Conservation (phyloP, 1,140 invertebrate species). For the Euura lappo region DNA sequence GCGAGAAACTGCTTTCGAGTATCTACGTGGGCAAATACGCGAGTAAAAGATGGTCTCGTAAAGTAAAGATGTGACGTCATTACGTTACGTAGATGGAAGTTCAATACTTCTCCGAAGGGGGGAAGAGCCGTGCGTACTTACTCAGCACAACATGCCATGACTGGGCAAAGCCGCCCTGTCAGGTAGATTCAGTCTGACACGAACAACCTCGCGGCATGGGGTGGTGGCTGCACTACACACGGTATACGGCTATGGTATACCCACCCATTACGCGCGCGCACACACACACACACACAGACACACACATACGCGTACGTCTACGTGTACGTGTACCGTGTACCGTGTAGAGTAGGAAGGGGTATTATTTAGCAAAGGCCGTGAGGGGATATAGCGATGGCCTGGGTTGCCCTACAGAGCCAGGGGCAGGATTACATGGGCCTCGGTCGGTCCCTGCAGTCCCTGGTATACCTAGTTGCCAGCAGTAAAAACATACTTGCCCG, state of each 20-base stretch:
- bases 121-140: too few relatives aligned
- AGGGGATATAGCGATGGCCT: neutral
- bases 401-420: neutral
- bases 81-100: neutral
- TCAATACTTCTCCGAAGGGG: too few relatives aligned
- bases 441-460: neutral
- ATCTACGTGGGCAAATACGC: too few relatives aligned
- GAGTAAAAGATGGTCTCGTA: neutral
- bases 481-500: constrained; percentile 8
- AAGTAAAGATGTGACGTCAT: neutral
- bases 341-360: neutral
- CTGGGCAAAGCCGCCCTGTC: constrained; percentile 8
- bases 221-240: neutral
- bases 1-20: too few relatives aligned
- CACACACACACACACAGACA: too few relatives aligned
- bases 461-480: neutral
- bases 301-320: too few relatives aligned
- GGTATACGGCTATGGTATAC: too few relatives aligned
- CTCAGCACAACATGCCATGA: neutral
- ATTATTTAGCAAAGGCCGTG: constrained; percentile 4
- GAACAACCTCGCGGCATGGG: constrained; percentile 2
- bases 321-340: too few relatives aligned
- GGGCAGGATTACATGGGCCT: constrained; percentile 4
- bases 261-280: too few relatives aligned
- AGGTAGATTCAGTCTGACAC: constrained; percentile 1